Evolutionary conservation across 2,797 vertebrate species (phyloP), one percentile per base, ranked within the genome.

Genomic region (Corythornis leucogaster): DNA sequence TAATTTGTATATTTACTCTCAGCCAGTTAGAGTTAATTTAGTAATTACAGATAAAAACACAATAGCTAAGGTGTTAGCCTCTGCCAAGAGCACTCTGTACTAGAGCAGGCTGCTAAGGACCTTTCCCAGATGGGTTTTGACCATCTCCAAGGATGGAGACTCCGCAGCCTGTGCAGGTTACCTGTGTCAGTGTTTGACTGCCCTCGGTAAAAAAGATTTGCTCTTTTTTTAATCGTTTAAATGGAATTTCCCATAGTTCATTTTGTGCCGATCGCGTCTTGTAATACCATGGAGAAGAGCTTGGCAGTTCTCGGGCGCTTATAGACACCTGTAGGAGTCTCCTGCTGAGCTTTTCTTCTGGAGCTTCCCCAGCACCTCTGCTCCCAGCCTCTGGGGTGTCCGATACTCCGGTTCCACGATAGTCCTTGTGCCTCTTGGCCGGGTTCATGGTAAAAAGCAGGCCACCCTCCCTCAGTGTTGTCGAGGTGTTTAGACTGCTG

Each of bases 321-420:
- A 26, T 46, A 13, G 16, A 21, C 6, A 11, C 15, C 15, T 43
- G 11, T 1, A 28, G 45, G 22, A 19, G 15, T 13, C 19, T 26
- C 9, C 4, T 24, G 5, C 4, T 3, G 12, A 15, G 13, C 15
- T 66, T 83, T 67, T 59, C n/a, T 79, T 68, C 38, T 54, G 69
- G 31, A 83, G 12, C 16, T 55, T 68, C 40, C 73, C 20, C 11
- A 75, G 2, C 4, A 6, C 5, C 20, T 43, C 31, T 17, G 45
- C 24, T 66, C 38, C 76, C 31, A 33, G 45, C 19, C 42, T 76
- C 26, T 64, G 0, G 0, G 33, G 9, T 33, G 21, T 28, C 19
- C 42, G n/a, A 25, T 62, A 46, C 17, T 77, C 17, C 19, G 30
- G 4, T 73, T 64, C 24, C n/a, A 13, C 54, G 25, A 43, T n/a